Evolutionary conservation across 2,113 vertebrate genomes (phyloP).

Genomic region (Rynchops niger): DNA sequence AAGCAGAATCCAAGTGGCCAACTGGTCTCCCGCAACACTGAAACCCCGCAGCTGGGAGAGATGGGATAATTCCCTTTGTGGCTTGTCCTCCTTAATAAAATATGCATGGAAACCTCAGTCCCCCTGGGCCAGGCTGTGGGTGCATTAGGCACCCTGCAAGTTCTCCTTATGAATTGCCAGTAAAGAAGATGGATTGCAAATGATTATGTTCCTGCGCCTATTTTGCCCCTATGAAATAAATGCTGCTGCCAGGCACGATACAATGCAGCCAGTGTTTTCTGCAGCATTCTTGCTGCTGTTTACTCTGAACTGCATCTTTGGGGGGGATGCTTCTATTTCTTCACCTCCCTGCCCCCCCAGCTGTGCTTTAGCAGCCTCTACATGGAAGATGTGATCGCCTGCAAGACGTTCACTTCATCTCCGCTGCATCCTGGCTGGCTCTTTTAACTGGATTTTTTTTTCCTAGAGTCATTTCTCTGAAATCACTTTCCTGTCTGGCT

Average conservation of each 20-base stretch:
- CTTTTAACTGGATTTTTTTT: not conserved
- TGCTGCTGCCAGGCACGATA: not conserved
- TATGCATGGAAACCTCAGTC: not conserved
- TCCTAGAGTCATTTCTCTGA: not conserved
- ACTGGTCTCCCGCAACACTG: not conserved
- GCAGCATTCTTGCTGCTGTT: not conserved
- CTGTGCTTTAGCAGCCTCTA: not conserved
- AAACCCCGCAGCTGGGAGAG: not conserved
- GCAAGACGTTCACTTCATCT: not conserved
- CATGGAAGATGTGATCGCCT: not conserved
- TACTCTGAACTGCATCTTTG: not conserved
- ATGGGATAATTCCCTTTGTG: not conserved
- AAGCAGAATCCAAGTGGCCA: not conserved
- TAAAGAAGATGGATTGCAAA: slow-evolving; percentile 16
- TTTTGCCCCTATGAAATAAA: not conserved
- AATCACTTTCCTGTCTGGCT: not conserved
- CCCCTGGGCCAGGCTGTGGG: not conserved
- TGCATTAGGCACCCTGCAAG: not conserved
- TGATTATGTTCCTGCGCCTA: not conserved
- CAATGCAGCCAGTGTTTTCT: not conserved
- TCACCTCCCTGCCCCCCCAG: not conserved
- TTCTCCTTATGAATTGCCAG: not conserved
- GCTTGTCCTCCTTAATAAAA: slow-evolving; percentile 18
- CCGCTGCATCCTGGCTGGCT: not conserved
- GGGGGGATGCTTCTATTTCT: not conserved